Percentiles rank a stretch among this genome's conserved stretches.
Evolutionary conservation across 2,113 vertebrate genomes (phyloP).

Genomic region (Gopherus evgoodei): DNA sequence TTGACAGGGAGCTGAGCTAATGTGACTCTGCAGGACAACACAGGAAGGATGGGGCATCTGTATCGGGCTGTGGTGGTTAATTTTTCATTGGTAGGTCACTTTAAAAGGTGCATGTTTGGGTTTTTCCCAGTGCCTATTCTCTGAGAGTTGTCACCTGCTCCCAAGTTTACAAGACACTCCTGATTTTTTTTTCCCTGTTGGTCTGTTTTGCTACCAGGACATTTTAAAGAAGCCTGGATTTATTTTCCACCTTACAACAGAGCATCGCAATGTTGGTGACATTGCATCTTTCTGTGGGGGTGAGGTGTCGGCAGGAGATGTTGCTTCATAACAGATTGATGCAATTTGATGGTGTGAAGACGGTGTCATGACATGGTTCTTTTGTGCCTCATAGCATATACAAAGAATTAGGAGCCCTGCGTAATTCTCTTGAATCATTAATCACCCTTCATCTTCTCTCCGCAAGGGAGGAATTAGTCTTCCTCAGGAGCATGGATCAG

Average conservation of each 20-base stretch:
- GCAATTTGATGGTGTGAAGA: neutral
- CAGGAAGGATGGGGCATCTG: constrained; percentile 38
- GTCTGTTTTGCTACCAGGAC: constrained; percentile 9
- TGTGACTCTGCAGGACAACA: constrained; percentile 36
- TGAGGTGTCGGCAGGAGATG: neutral
- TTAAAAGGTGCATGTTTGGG: neutral
- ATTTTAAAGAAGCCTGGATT: neutral
- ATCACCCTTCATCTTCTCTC: neutral
- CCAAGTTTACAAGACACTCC: neutral
- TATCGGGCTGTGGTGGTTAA: constrained; percentile 4
- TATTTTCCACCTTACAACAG: neutral
- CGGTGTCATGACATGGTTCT: constrained; percentile 31
- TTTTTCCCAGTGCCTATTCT: neutral
- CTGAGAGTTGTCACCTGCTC: neutral
- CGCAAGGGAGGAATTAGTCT: neutral
- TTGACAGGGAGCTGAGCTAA: constrained; percentile 63
- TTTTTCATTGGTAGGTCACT: constrained; percentile 39
- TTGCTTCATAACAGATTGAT: constrained; percentile 23
- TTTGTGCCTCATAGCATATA: constrained; percentile 8
- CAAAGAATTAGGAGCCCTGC: constrained; percentile 22
- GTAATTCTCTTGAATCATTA: constrained; percentile 2
- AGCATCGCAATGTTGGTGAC: constrained; percentile 24
- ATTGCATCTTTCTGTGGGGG: constrained; percentile 14
- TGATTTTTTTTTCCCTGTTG: neutral
- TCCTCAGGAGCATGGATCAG: constrained; percentile 8